Evolutionary conservation across 2,113 vertebrate genomes (phyloP).

Genomic region (Tragelaphus buxtoni): DNA sequence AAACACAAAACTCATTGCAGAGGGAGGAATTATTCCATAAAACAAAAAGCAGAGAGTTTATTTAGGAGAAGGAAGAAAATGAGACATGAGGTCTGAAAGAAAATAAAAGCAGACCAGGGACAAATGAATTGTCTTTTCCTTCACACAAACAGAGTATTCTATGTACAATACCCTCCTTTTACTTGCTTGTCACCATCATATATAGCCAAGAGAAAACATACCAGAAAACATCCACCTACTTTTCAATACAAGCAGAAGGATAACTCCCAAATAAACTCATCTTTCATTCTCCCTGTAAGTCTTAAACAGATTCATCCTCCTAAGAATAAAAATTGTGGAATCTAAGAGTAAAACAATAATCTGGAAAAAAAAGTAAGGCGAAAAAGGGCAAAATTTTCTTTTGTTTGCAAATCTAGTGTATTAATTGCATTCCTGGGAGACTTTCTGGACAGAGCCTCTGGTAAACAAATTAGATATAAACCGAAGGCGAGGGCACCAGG

Average conservation of each 20-base stretch:
- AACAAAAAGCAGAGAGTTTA: background rate
- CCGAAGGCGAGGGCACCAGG: constrained; percentile 91
- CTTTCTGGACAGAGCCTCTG: constrained; percentile 84
- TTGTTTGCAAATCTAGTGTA: constrained; percentile 85
- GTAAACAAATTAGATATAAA: constrained; percentile 94
- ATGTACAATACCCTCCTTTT: background rate
- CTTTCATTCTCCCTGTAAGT: constrained; percentile 48
- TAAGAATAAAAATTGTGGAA: constrained; percentile 80
- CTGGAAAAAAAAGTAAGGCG: constrained; percentile 66
- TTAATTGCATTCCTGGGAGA: constrained; percentile 85
- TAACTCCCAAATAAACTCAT: constrained; percentile 66
- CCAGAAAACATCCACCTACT: constrained; percentile 1
- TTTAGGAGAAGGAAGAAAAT: background rate
- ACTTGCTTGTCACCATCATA: background rate
- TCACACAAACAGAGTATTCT: background rate
- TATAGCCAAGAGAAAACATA: constrained; percentile 40
- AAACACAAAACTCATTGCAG: background rate
- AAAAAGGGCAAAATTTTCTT: constrained; percentile 71
- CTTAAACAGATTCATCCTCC: constrained; percentile 77
- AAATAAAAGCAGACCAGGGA: background rate
- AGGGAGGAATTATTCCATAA: background rate
- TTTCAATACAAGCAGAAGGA: constrained; percentile 66
- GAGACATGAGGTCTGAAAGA: background rate
- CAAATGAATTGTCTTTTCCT: background rate
- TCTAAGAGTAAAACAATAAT: constrained; percentile 80